Conservation (phyloP, 2,888 invertebrate species). For the Cephus rjabovi region DNA sequence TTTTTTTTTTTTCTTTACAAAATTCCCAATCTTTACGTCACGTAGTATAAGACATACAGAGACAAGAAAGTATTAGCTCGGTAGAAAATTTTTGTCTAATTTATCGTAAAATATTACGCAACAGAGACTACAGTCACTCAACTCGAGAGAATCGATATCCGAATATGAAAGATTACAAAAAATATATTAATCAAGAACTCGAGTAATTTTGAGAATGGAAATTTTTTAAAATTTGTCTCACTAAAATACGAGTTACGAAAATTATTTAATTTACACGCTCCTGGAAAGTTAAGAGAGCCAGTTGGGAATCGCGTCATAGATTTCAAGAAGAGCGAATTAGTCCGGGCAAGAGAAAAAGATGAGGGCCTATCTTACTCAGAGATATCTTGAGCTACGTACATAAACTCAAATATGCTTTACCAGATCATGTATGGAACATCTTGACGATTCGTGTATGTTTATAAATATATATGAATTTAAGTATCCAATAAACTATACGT, state of each 20-base stretch:
- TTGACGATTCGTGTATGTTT: background rate
- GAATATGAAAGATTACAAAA: background rate
- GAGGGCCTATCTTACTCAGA: background rate
- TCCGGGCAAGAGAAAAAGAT: background rate
- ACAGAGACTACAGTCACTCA: background rate
- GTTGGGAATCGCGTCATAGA: background rate
- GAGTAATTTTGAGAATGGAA: no score
- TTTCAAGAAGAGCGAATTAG: background rate
- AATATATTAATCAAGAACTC: no score
- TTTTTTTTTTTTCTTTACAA: background rate
- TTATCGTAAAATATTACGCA: no score
- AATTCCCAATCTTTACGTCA: background rate
- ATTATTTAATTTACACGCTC: no score
- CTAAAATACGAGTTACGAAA: no score
- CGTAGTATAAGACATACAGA: no score
- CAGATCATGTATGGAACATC: background rate
- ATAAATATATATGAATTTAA: background rate
- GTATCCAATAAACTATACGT: no score
- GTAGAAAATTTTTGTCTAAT: no score
- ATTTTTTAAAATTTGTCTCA: no score
- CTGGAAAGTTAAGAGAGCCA: no score
- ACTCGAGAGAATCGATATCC: background rate
- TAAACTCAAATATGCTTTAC: background rate
- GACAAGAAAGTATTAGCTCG: no score
- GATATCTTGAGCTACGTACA: background rate